Evolutionary conservation across 2,113 vertebrate species (phyloP).

Genomic region (Pachycephala philippinensis): DNA sequence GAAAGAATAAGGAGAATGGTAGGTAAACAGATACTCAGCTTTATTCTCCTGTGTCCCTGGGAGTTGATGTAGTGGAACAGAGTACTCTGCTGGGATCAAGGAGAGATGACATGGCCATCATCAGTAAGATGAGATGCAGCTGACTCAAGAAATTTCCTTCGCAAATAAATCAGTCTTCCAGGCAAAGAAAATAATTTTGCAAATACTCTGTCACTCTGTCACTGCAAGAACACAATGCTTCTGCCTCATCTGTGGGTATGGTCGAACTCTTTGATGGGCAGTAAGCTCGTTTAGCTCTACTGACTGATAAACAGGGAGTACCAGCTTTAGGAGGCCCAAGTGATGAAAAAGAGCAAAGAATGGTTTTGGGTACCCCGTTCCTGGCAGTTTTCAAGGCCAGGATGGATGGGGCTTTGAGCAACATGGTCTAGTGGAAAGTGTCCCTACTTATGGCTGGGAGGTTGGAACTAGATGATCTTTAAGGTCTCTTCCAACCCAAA

Average conservation of each 20-base stretch:
- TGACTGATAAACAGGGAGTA: background rate
- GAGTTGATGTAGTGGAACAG: constrained; percentile 25
- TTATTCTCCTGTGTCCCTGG: background rate
- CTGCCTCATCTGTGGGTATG: background rate
- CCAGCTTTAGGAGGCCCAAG: background rate
- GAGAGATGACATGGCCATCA: background rate
- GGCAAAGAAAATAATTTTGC: background rate
- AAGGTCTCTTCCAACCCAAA: background rate
- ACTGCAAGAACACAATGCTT: background rate
- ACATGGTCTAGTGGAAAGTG: background rate
- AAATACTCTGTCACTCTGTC: background rate
- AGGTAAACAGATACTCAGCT: constrained; percentile 23
- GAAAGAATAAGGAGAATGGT: background rate
- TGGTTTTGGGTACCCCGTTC: background rate
- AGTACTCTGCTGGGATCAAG: constrained; percentile 38
- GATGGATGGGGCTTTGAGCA: background rate
- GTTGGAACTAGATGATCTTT: background rate
- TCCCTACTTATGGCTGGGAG: background rate
- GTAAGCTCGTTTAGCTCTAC: background rate
- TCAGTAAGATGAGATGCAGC: constrained; percentile 41
- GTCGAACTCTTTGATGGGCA: background rate
- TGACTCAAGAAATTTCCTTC: constrained; percentile 12
- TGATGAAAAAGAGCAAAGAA: background rate
- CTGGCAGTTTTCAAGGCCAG: background rate
- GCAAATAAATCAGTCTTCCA: constrained; percentile 30